A percentile compares a stretch with the other conserved stretches of the same genome.
Conservation (phyloP, 1,140 invertebrate species). For the Camponotus floridanus region DNA sequence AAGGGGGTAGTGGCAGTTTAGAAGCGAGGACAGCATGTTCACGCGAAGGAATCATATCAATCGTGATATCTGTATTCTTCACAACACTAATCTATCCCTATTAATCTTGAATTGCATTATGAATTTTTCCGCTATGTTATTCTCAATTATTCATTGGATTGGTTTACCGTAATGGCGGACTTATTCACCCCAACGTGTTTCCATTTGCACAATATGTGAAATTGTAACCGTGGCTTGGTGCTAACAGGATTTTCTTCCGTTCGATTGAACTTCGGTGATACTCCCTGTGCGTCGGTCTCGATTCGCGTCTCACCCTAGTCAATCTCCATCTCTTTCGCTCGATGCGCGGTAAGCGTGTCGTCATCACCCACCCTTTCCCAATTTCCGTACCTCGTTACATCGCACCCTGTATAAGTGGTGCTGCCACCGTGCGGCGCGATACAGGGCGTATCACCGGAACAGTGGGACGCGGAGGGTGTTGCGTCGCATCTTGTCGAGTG, state of each 20-base stretch:
- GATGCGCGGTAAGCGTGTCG: neutral
- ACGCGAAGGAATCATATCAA: neutral
- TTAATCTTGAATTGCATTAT: neutral
- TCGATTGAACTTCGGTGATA: neutral
- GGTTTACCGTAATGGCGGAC: neutral
- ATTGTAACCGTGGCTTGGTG: neutral
- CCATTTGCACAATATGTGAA: neutral
- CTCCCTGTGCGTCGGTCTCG: neutral
- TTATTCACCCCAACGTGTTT: slow-evolving; percentile 9
- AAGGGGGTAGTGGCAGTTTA: slow-evolving; percentile 23
- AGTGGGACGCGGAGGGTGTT: slow-evolving; percentile 32
- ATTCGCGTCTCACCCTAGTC: neutral
- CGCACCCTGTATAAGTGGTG: slow-evolving; percentile 49
- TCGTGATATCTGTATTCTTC: neutral
- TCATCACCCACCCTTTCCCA: slow-evolving; percentile 9
- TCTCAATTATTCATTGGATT: neutral
- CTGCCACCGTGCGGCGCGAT: slow-evolving; percentile 64
- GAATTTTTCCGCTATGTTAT: slow-evolving; percentile 1
- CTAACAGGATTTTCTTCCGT: neutral
- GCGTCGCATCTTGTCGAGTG: slow-evolving; percentile 50
- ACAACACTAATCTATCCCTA: neutral
- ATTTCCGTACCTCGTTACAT: slow-evolving; percentile 17
- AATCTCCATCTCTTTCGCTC: neutral
- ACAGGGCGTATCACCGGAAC: neutral
- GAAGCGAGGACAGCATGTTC: slow-evolving; percentile 33